phyloP scores from a whole-genome alignment of 2,797 vertebrate genomes.

The Microctenopoma stevenorrisi region DNA sequence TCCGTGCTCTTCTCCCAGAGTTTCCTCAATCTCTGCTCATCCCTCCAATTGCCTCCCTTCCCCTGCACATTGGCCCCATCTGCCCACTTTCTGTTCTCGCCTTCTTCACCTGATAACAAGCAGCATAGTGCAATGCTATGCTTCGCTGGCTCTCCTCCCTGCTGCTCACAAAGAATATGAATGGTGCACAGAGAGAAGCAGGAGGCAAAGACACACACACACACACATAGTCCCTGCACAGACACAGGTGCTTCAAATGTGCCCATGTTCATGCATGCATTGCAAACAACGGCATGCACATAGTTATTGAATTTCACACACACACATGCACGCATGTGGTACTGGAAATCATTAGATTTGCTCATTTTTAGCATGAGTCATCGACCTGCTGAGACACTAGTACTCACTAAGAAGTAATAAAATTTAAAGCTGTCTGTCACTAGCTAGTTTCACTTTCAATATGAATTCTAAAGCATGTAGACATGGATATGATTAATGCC shows the following conservation, averaged over 20 bases:
- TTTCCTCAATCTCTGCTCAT: conserved; percentile 50
- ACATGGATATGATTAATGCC: conserved; percentile 62
- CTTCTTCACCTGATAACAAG: conserved; percentile 67
- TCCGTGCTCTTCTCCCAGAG: conserved; percentile 35
- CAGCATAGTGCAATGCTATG: conserved; percentile 44
- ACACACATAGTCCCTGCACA: neutral
- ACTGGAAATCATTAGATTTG: conserved; percentile 34
- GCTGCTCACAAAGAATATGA: conserved; percentile 53
- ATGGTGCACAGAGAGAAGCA: conserved; percentile 25
- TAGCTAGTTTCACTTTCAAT: conserved; percentile 53
- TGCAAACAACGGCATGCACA: neutral
- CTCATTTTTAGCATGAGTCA: conserved; percentile 61
- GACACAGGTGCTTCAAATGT: neutral
- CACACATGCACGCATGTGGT: neutral
- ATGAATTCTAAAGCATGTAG: conserved; percentile 58
- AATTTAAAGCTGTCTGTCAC: conserved; percentile 57
- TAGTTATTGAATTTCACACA: neutral
- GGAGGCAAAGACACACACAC: neutral
- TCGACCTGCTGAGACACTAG: conserved; percentile 45
- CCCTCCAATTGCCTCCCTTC: conserved; percentile 35
- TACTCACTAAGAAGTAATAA: conserved; percentile 39
- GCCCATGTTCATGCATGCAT: neutral
- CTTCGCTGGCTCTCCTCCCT: conserved; percentile 40
- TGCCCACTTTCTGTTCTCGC: conserved; percentile 46
- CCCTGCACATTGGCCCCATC: conserved; percentile 15